Conservation (phyloP, 2,113 vertebrate genomes). For the Tachuris rubrigastra region DNA sequence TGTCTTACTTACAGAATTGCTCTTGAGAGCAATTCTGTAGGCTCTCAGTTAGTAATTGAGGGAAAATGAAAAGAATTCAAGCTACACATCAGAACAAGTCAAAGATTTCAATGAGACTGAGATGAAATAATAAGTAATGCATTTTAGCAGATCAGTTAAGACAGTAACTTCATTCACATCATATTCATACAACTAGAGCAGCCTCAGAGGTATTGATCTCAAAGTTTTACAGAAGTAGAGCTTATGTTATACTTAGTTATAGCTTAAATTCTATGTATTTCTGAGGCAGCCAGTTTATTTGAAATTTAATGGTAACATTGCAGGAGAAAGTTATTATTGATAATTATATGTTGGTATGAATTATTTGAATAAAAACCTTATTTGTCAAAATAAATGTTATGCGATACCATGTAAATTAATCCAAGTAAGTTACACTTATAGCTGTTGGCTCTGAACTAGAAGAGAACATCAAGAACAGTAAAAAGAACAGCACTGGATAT, state of each 20-base stretch:
- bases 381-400: background rate
- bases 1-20: background rate
- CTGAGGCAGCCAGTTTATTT: background rate
- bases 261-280: slow-evolving; percentile 8
- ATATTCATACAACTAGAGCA: background rate
- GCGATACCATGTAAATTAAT: background rate
- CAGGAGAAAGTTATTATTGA: background rate
- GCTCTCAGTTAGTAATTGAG: background rate
- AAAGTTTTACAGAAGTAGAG: background rate
- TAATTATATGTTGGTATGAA: background rate
- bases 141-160: background rate
- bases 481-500: background rate
- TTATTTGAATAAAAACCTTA: background rate
- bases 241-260: background rate
- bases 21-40: background rate
- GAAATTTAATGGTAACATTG: background rate
- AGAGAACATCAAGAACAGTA: background rate
- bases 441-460: background rate
- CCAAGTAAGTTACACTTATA: background rate
- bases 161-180: background rate
- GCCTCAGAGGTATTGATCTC: background rate
- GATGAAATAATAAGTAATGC: slow-evolving; percentile 3
- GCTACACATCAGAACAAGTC: background rate
- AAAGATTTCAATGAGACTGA: background rate
- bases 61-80: background rate